Evolutionary conservation across 1,140 invertebrate genomes (phyloP).

Genomic region (Ylistrum balloti): DNA sequence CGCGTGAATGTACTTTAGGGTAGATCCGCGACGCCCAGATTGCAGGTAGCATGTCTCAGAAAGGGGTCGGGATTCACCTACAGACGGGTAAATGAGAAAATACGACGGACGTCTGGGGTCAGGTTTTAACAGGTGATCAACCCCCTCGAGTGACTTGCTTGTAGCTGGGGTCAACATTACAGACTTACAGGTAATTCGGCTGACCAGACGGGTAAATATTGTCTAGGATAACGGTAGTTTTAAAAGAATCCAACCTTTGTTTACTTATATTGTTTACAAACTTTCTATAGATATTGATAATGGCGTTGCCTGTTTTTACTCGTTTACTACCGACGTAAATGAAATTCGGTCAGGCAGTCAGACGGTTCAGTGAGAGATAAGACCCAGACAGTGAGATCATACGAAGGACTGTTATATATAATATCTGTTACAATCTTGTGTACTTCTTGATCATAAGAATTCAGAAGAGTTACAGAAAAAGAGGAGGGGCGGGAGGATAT

Average conservation of each 20-base stretch:
- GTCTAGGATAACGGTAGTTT: constrained; percentile 13
- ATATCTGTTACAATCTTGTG: too few relatives aligned
- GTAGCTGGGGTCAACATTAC: not conserved
- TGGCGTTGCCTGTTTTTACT: not conserved
- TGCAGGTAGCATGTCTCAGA: constrained; percentile 7
- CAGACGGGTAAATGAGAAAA: not conserved
- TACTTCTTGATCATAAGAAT: too few relatives aligned
- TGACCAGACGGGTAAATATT: constrained; percentile 33
- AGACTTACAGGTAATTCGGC: not conserved
- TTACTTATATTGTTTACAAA: constrained; percentile 35
- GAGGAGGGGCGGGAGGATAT: too few relatives aligned
- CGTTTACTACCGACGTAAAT: not conserved
- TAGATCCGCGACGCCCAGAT: constrained; percentile 21
- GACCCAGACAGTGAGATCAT: not conserved
- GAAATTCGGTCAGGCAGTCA: not conserved
- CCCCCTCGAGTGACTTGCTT: not conserved
- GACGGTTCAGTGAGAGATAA: not conserved
- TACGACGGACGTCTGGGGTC: not conserved
- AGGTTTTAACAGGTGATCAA: not conserved
- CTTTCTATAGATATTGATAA: not conserved
- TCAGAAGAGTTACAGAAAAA: too few relatives aligned
- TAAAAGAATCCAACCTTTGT: not conserved
- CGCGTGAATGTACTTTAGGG: not conserved
- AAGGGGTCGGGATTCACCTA: constrained; percentile 11
- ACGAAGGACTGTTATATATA: too few relatives aligned